Conservation (phyloP, 1,140 invertebrate genomes). For the Trichoplusia ni region DNA sequence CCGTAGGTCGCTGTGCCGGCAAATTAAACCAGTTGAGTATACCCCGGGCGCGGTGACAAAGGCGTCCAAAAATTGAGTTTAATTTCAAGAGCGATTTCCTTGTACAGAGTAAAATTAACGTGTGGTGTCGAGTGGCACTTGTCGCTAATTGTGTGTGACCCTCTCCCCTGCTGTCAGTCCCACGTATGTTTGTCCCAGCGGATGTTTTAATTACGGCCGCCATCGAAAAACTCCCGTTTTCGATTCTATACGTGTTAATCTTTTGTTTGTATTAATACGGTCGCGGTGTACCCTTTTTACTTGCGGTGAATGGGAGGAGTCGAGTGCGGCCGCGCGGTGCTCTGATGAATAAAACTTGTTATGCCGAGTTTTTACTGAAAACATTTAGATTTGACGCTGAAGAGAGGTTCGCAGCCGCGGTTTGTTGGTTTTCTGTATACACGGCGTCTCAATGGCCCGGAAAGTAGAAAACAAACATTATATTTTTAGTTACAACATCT, state of each 20-base stretch:
- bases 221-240: constrained; percentile 52
- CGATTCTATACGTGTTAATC: constrained; percentile 52
- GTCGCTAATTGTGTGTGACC: constrained; percentile 67
- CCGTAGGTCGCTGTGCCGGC: constrained; percentile 41
- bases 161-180: constrained; percentile 42
- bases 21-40: constrained; percentile 48
- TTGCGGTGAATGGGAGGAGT: constrained; percentile 52
- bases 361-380: constrained; percentile 35
- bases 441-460: background rate
- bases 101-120: constrained; percentile 56
- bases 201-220: constrained; percentile 64
- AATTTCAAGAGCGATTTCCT: constrained; percentile 65
- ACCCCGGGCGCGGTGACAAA: constrained; percentile 40
- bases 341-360: constrained; percentile 38
- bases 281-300: constrained; percentile 43
- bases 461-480: background rate
- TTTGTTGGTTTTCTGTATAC: background rate
- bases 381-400: constrained; percentile 38
- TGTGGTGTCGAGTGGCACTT: constrained; percentile 54
- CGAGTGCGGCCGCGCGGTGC: constrained; percentile 26
- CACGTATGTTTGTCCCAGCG: constrained; percentile 51
- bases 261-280: constrained; percentile 65
- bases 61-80: constrained; percentile 60
- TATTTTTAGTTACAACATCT: background rate
- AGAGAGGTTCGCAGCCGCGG: background rate